Conservation (phyloP, 2,113 vertebrate species). For the Leucopsar rothschildi region DNA sequence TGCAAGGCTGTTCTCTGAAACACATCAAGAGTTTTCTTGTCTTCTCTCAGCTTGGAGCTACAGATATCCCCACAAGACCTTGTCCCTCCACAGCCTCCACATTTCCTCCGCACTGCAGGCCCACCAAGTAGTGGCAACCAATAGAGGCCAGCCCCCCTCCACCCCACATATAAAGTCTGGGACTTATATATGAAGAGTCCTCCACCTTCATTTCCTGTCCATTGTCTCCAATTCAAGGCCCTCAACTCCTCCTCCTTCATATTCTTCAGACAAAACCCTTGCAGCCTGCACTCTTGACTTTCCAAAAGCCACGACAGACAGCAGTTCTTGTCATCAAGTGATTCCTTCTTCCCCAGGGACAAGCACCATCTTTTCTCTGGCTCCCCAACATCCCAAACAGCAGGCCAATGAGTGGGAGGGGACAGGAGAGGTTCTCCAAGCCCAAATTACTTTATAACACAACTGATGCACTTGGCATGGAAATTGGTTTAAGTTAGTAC, state of each 20-base stretch:
- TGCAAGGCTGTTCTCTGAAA: not conserved
- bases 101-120: not conserved
- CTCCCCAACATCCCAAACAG: not conserved
- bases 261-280: not conserved
- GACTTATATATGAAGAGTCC: not conserved
- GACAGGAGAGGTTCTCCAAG: not conserved
- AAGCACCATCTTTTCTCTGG: not conserved
- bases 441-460: not conserved
- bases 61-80: not conserved
- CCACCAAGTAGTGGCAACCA: not conserved
- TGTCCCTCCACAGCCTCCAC: not conserved
- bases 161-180: not conserved
- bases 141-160: not conserved
- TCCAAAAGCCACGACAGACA: not conserved
- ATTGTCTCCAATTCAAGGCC: not conserved
- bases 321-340: not conserved
- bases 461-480: not conserved
- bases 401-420: not conserved
- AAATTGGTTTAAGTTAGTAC: not conserved
- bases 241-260: not conserved
- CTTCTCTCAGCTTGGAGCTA: not conserved
- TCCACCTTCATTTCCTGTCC: not conserved
- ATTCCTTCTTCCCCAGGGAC: not conserved
- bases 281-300: not conserved
- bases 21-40: not conserved